phyloP scores from a whole-genome alignment of 2,888 invertebrate genomes.

The Ophonus ardosiacus region DNA sequence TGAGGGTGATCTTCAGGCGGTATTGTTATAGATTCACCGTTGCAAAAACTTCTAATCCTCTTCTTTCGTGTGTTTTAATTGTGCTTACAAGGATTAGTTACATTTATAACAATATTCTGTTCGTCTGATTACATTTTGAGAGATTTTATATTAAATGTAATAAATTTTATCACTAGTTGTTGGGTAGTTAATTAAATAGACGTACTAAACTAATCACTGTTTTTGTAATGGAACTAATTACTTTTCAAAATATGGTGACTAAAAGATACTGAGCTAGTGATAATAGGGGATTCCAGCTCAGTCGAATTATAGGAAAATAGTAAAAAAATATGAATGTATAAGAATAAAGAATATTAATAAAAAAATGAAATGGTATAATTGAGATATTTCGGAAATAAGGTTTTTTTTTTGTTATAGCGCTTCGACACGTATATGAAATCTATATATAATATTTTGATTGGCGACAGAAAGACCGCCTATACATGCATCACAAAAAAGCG shows the following conservation, averaged over 20 bases:
- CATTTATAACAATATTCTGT: constrained; percentile 9
- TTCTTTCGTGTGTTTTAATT: constrained; percentile 9
- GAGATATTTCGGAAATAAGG: no score
- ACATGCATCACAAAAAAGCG: no score
- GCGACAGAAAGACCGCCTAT: no score
- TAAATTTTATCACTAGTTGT: neutral
- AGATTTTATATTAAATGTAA: constrained; percentile 1
- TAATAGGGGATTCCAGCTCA: no score
- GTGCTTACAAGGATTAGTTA: constrained; percentile 36
- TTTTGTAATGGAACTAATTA: constrained; percentile 15
- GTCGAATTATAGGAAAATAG: no score
- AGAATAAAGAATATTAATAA: no score
- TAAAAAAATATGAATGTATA: no score
- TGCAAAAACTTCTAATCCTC: constrained; percentile 24
- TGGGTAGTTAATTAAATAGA: constrained; percentile 15
- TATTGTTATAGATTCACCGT: constrained; percentile 17
- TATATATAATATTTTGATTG: no score
- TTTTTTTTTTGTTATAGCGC: no score
- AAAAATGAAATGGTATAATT: no score
- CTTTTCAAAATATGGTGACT: neutral
- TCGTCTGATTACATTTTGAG: neutral
- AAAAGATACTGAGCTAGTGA: no score
- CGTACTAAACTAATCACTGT: neutral
- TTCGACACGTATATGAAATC: no score
- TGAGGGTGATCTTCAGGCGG: constrained; percentile 26